A percentile compares a stretch with the other conserved stretches of the same genome.
These are phyloP conservation scores for Arctopsyche grandis DNA, from an alignment of 1,140 invertebrate species.

Conservation along the genomic window DNA sequence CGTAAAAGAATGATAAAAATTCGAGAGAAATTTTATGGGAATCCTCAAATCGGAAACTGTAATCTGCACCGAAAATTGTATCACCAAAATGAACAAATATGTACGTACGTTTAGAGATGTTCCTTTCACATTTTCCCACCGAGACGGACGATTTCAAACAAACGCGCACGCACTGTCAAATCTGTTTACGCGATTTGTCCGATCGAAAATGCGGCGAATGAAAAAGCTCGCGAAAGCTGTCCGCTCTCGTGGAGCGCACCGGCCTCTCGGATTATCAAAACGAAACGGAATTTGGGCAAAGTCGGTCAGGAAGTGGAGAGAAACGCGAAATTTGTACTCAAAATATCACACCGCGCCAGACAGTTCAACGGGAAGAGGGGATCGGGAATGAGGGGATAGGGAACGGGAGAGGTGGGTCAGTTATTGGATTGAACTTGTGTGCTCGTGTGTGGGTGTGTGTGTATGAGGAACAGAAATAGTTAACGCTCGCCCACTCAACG, in stretches of 20 bases:
- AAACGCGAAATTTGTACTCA: slow-evolving; percentile 29
- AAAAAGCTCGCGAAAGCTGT: not conserved
- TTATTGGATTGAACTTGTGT: slow-evolving; percentile 15
- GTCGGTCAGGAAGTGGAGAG: slow-evolving; percentile 24
- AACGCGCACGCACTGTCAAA: not conserved
- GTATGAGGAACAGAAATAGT: slow-evolving; percentile 10
- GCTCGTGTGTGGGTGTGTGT: not conserved
- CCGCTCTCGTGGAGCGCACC: not conserved
- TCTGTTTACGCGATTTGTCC: not conserved
- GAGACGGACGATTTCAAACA: not conserved
- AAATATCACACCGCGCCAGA: slow-evolving; percentile 29
- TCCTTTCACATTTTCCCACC: not conserved
- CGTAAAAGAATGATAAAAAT: too few species aligned
- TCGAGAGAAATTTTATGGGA: too few species aligned
- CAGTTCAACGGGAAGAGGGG: not conserved
- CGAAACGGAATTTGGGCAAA: not conserved
- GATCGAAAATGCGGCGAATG: not conserved
- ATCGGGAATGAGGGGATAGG: not conserved
- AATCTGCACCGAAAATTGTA: too few species aligned
- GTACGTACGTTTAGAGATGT: not conserved
- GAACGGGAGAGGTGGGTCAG: slow-evolving; percentile 31
- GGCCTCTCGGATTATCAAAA: not conserved
- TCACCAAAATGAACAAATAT: too few species aligned
- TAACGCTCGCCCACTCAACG: slow-evolving; percentile 8
- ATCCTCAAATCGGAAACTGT: too few species aligned